A percentile compares a stretch with the other conserved stretches of the same genome.
phyloP scores from a whole-genome alignment of 2,888 invertebrate genomes.

The Bombylius discolor region DNA sequence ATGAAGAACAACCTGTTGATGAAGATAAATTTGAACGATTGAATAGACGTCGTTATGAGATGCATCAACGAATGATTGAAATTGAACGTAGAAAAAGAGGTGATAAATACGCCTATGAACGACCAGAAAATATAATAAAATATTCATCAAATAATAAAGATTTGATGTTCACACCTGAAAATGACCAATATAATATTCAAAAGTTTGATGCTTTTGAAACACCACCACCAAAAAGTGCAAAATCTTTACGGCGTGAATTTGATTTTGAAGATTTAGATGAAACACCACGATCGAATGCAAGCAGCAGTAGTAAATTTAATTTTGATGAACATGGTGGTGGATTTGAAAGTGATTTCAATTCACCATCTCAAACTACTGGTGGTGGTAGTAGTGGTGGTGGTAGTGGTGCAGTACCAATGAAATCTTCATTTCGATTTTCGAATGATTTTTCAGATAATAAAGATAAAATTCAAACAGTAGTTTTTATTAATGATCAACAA shows the following conservation, averaged over 20 bases:
- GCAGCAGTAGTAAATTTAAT: slow-evolving; percentile 30
- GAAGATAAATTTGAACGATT: slow-evolving; percentile 35
- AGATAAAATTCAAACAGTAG: slow-evolving; percentile 15
- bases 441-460: slow-evolving; percentile 46
- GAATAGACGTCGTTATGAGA: slow-evolving; percentile 33
- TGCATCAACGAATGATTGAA: slow-evolving; percentile 35
- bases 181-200: slow-evolving; percentile 14
- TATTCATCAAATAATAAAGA: slow-evolving; percentile 4
- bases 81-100: slow-evolving; percentile 26
- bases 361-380: slow-evolving; percentile 20
- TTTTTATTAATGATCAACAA: slow-evolving; percentile 12
- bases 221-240: neutral
- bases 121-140: slow-evolving; percentile 12
- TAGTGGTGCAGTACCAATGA: slow-evolving; percentile 23
- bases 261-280: slow-evolving; percentile 32
- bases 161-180: slow-evolving; percentile 8
- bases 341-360: slow-evolving; percentile 37
- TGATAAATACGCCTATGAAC: slow-evolving; percentile 16
- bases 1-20: slow-evolving; percentile 24
- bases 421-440: slow-evolving; percentile 42
- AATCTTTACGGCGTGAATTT: slow-evolving; percentile 11
- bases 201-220: slow-evolving; percentile 17
- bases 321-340: slow-evolving; percentile 29
- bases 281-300: slow-evolving; percentile 29
- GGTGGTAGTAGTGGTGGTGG: slow-evolving; percentile 16